Conservation (phyloP, 2,113 vertebrate species). For the Nycticryphes semicollaris region DNA sequence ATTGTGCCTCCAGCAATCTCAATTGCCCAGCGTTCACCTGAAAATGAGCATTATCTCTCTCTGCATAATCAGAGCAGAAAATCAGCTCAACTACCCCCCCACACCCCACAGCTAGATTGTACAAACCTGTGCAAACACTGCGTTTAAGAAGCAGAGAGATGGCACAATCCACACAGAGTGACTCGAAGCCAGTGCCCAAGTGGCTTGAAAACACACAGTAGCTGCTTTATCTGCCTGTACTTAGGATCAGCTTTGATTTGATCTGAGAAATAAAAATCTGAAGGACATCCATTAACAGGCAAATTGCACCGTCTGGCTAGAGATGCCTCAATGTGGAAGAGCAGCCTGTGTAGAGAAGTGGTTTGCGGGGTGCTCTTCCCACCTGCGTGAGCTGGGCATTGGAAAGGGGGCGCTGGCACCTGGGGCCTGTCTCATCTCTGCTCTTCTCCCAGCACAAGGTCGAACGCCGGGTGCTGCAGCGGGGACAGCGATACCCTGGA, state of each 20-base stretch:
- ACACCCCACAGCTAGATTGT: background rate
- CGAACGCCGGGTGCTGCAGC: fast-evolving
- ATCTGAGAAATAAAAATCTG: background rate
- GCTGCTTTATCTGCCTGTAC: background rate
- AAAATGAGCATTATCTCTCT: background rate
- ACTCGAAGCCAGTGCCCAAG: background rate
- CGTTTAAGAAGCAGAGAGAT: background rate
- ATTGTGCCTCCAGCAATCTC: background rate
- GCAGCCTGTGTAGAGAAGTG: background rate
- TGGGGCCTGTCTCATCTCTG: too few relatives aligned
- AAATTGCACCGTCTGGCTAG: background rate
- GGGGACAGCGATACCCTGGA: background rate
- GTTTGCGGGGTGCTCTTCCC: background rate
- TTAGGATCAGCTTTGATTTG: background rate
- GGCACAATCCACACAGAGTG: background rate
- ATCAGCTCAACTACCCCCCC: background rate
- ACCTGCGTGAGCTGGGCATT: background rate
- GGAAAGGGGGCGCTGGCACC: background rate
- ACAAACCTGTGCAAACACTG: background rate
- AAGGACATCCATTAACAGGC: background rate
- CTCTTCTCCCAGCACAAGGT: background rate
- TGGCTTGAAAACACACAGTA: background rate
- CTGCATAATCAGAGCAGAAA: background rate
- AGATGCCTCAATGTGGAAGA: background rate
- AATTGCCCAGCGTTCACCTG: background rate